Base-by-base conservation (phyloP, 2,888 invertebrate species). In the Hydropsyche betteni region DNA sequence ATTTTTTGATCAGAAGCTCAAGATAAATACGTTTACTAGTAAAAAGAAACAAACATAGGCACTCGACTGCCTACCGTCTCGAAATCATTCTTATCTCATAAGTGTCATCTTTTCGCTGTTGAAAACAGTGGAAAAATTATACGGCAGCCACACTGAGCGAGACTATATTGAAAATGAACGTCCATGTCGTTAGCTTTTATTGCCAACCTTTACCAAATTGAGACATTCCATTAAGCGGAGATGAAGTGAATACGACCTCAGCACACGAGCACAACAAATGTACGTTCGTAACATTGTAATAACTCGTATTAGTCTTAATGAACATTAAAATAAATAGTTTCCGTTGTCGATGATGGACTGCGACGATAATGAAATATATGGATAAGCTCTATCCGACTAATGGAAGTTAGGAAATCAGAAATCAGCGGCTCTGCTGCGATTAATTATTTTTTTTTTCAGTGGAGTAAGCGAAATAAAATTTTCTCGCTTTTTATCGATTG, bases 161-260 rank as follows among this genome's bases (percentile, higher is more conserved):
- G 44, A 44, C 44, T 44, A 44, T 51, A 69, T 69, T 38, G 69
- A 69, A 69, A 50, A 69, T 69, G 51, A 14, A 69, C 51, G 69
- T 16, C 69, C 36, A 16, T 7, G 58, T 72, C 72, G 72, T 72
- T 58, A 61, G 72, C 16, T 72, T 72, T 72, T 72, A 72, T 58
- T 44, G 72, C 58, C 34, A 44, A 69, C 53, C 58, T 55, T 72
- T 72, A 33, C 34, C 72, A 33, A 72, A 72, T 72, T 72, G 72
- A 72, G 72, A 72, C 72, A 72, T 72, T 72, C 72, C 44, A 58
- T 72, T 52, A 38, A 69, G n/a, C 51, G 12, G 12, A 64, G 12
- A 64, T 64, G 24, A 64, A 12, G n/a, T 3, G 16, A 55, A 55
- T 55, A 55, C 16, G 8, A 58, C 5, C 58, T 24, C 16, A 24